Conservation (phyloP, 2,113 vertebrate genomes). For the Charina bottae region DNA sequence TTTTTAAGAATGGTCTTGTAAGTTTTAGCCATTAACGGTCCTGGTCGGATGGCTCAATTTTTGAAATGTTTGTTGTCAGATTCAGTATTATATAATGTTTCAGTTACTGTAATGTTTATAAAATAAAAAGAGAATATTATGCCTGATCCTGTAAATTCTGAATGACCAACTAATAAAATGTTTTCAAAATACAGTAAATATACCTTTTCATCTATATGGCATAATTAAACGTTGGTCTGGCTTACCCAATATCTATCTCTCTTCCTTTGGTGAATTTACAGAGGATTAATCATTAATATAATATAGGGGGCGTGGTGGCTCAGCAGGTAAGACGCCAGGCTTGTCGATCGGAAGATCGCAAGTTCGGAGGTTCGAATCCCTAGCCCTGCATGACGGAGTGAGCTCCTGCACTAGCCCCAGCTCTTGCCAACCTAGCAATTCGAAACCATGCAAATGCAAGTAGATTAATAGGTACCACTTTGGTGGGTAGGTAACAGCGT, state of each 20-base stretch:
- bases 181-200: constrained; percentile 9
- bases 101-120: background rate
- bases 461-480: no score
- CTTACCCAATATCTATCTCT: constrained; percentile 21
- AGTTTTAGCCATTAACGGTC: background rate
- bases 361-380: no score
- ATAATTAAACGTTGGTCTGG: background rate
- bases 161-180: background rate
- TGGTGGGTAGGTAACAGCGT: no score
- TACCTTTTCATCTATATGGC: constrained; percentile 31
- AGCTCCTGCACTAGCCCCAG: no score
- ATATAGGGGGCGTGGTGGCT: no score
- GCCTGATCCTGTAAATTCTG: background rate
- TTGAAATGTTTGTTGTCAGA: background rate
- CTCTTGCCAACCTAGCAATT: no score
- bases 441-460: no score
- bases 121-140: constrained; percentile 8
- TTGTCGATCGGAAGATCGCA: no score
- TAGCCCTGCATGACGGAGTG: no score
- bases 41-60: background rate
- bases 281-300: background rate
- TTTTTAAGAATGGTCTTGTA: background rate
- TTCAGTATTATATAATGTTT: background rate
- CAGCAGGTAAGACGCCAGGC: no score
- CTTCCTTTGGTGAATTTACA: constrained; percentile 8